Base-by-base conservation (phyloP, 1,140 invertebrate genomes). In the Thaumatotibia leucotreta region DNA sequence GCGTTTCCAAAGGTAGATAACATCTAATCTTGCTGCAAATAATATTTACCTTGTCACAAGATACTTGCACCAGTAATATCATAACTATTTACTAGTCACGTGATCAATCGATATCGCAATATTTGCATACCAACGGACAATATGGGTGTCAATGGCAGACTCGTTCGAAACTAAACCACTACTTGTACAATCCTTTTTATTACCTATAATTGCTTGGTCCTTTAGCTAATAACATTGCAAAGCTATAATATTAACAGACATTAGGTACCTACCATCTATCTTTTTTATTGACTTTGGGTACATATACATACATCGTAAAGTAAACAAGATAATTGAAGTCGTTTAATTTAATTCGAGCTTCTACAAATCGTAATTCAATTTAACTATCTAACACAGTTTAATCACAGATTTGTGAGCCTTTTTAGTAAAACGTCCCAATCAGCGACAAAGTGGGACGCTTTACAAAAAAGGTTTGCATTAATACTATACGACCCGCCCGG, bases 21-120 rank as follows among this genome's bases (percentile, higher is more conserved):
- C n/a, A n/a, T n/a, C n/a, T n/a, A n/a, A n/a, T n/a, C n/a, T n/a
- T n/a, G n/a, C n/a, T n/a, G n/a, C n/a, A n/a, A n/a, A 10, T 35
- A 39, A 14, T 39, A 39, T 14, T 35, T 14, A 39, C n/a, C 11
- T 39, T 39, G 14, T 39, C 35, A 14, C 35, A 0, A 35, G 33
- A 4, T 9, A 4, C 33, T 14, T 8, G 14, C 10, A 9, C 14
- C 5, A 45, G 17, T n/a, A 9, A 20, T 20, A 17, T 14, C 20
- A 14, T 20, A 8, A 4, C 2, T 1, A 45, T 20, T 9, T 20
- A 20, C 14, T 20, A 45, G 39, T 20, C 24, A 58, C 27, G 23
- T 58, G 52, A 58, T 6, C 52, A 58, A 27, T 58, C 27, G 52
- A 58, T 58, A 17, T n/a, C 20, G 27, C 52, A 58, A 58, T 27